phyloP scores from a whole-genome alignment of 2,888 invertebrate genomes.

The Drosophila austrosaltans region DNA sequence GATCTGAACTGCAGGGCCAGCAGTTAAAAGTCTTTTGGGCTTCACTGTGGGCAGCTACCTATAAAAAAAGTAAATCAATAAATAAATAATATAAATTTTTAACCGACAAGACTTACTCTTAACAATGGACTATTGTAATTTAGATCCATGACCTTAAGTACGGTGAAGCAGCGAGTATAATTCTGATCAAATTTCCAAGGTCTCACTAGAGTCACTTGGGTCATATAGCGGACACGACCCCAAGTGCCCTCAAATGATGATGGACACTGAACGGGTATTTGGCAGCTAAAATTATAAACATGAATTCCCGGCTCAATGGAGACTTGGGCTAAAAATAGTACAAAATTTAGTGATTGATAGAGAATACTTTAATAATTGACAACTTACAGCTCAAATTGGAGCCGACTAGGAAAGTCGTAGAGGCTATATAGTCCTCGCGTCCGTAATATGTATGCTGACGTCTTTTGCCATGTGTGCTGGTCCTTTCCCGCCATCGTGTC shows the following conservation, averaged over 20 bases:
- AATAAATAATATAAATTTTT: background rate
- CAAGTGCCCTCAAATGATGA: constrained; percentile 84
- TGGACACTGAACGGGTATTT: constrained; percentile 84
- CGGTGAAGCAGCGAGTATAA: constrained; percentile 89
- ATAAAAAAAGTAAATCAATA: background rate
- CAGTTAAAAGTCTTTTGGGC: constrained; percentile 75
- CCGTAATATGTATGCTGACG: constrained; percentile 48
- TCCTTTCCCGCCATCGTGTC: constrained; percentile 62
- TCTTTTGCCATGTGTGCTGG: constrained; percentile 11
- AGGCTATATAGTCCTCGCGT: constrained; percentile 83
- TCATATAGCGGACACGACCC: constrained; percentile 86
- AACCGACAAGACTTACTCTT: constrained; percentile 41
- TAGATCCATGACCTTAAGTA: constrained; percentile 90
- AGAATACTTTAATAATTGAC: constrained; percentile 40
- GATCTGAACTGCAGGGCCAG: constrained; percentile 74
- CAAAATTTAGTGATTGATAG: background rate
- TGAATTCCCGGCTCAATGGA: constrained; percentile 84
- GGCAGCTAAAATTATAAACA: constrained; percentile 84
- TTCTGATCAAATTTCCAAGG: constrained; percentile 92
- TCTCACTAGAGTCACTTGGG: constrained; percentile 88
- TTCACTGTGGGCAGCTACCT: constrained; percentile 71
- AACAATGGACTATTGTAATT: constrained; percentile 64
- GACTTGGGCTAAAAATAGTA: constrained; percentile 44
- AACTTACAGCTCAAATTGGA: constrained; percentile 72
- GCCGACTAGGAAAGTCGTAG: constrained; percentile 84